A percentile compares a stretch with the other conserved stretches of the same genome.
Conservation (phyloP, 1,140 invertebrate species). For the Heliothis virescens region DNA sequence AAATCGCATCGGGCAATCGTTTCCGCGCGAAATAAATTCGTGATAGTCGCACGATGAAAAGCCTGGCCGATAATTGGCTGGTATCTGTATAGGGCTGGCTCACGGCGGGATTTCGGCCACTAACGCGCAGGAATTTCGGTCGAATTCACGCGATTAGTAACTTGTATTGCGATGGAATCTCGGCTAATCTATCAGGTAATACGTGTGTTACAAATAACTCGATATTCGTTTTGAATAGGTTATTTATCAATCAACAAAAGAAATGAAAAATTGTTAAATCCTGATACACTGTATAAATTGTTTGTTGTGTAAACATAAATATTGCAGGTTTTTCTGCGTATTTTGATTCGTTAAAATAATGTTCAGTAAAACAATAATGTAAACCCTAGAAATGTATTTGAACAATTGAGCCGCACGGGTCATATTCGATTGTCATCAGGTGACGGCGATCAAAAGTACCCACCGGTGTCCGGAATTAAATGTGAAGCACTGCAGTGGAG, state of each 20-base stretch:
- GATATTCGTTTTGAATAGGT: too few relatives aligned
- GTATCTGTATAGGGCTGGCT: slow-evolving; percentile 34
- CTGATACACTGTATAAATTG: too few relatives aligned
- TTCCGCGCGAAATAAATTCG: slow-evolving; percentile 35
- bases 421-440: slow-evolving; percentile 22
- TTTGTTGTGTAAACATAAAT: too few relatives aligned
- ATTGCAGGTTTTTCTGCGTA: too few relatives aligned
- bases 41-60: slow-evolving; percentile 25
- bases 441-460: slow-evolving; percentile 32
- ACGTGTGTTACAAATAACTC: too few relatives aligned
- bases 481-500: not conserved
- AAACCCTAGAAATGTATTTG: slow-evolving; percentile 13
- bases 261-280: too few relatives aligned
- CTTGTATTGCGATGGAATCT: not conserved
- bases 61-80: slow-evolving; percentile 20
- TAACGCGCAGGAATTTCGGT: not conserved
- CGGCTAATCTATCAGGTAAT: not conserved
- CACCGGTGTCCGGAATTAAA: slow-evolving; percentile 19
- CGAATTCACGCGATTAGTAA: not conserved
- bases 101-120: not conserved
- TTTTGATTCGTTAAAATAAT: too few relatives aligned
- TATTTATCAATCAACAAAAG: too few relatives aligned
- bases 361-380: not conserved
- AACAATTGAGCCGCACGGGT: slow-evolving; percentile 1
- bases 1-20: slow-evolving; percentile 24